Evolutionary conservation across 2,113 vertebrate species (phyloP).

Genomic region (Hylia prasina): DNA sequence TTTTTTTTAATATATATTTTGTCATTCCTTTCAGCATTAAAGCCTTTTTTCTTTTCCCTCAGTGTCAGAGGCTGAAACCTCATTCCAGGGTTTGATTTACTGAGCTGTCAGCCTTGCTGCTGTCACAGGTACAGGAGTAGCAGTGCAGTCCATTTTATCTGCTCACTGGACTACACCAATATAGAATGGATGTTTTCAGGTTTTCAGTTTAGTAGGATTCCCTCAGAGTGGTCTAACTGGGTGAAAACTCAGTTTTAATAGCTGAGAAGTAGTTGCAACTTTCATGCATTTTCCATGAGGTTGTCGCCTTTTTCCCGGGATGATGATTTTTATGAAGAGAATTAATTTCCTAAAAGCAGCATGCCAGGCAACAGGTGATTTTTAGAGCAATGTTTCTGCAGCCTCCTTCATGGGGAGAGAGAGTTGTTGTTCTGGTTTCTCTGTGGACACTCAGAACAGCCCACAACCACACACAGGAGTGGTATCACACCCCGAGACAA

Average conservation of each 20-base stretch:
- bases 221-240: slow-evolving; percentile 1
- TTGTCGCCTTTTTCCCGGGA: not conserved
- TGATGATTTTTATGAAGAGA: not conserved
- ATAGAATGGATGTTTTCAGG: not conserved
- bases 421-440: not conserved
- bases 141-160: not conserved
- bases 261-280: slow-evolving; percentile 20
- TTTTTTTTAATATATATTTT: not conserved
- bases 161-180: not conserved
- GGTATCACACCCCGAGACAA: not conserved
- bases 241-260: slow-evolving; percentile 16
- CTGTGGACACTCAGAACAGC: not conserved
- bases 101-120: not conserved
- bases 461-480: not conserved
- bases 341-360: not conserved
- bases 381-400: not conserved
- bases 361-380: fast-evolving
- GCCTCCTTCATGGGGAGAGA: fast-evolving
- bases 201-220: not conserved
- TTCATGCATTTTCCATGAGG: not conserved
- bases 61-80: not conserved
- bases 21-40: not conserved
- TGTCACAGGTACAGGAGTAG: not conserved
- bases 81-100: not conserved
- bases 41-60: not conserved